phyloP scores from a whole-genome alignment of 2,797 vertebrate genomes.

The Arrhamphus sclerolepis region DNA sequence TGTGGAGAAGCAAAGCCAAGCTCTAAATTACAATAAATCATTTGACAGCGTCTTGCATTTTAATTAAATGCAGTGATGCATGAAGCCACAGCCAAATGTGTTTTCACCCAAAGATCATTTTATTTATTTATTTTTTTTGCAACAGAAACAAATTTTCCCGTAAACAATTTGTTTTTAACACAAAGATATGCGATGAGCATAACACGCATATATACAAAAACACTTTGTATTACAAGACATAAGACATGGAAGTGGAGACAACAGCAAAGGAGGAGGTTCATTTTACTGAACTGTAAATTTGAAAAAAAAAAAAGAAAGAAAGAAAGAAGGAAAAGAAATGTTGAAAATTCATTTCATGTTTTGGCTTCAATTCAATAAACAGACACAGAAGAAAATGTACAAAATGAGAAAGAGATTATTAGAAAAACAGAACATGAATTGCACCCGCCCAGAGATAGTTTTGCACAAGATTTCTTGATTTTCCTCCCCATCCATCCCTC shows the following conservation, averaged over 20 bases:
- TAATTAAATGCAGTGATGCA: conserved; percentile 65
- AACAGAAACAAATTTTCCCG: conserved; percentile 37
- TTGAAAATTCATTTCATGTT: too few relatives aligned
- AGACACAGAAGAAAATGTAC: too few relatives aligned
- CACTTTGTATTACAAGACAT: background rate
- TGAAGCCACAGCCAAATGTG: conserved; percentile 36
- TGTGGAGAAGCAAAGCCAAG: conserved; percentile 28
- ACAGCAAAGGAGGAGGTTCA: too few relatives aligned
- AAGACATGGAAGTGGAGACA: too few relatives aligned
- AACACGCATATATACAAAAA: background rate
- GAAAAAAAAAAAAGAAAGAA: too few relatives aligned
- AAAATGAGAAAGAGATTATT: background rate
- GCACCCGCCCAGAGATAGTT: too few relatives aligned
- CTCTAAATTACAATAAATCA: conserved; percentile 61
- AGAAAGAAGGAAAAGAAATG: too few relatives aligned
- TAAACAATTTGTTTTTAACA: conserved; percentile 25
- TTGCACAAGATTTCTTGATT: background rate
- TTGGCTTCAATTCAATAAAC: too few relatives aligned
- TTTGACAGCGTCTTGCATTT: conserved; percentile 52
- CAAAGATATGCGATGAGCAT: conserved; percentile 22
- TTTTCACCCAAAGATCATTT: conserved; percentile 52
- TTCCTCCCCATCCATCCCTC: background rate
- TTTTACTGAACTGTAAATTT: too few relatives aligned
- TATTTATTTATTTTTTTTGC: too few relatives aligned
- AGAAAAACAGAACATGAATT: background rate